Evolutionary conservation across 2,888 invertebrate genomes (phyloP), one percentile per base, ranked within the genome.

Genomic region (Conus canariensis): DNA sequence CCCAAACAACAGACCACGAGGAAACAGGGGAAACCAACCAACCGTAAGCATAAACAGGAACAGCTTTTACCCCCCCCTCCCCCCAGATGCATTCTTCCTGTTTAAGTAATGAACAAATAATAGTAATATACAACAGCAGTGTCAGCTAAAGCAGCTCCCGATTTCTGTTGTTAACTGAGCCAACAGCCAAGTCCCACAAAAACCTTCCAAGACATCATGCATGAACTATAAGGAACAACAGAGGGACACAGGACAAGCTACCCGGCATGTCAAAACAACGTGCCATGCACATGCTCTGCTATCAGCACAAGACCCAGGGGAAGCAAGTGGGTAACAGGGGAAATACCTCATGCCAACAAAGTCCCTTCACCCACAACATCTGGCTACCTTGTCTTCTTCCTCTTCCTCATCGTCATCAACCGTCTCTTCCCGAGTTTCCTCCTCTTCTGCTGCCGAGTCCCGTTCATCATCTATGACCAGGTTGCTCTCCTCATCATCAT

Each of bases 321-420:
- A 87, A 85, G 90, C 60, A 87, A 87, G 77, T 30, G 80, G 90
- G 80, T 60, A 58, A 45, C 67, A 80, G 89, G 82, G 80, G 85
- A 67, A 67, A 89, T 16, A 85, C 70, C n/a, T 70, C 89, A 89
- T 89, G 83, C 89, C 89, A 89, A 85, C 70, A 83, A 25, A 67
- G 22, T 85, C 74, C 89, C 89, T 85, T 74, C 89, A 89, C 89
- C 89, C 64, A 70, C 90, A 67, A 86, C 60, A 82, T 58, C 67
- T 16, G 12, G 82, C 67, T 90, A 90, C 90, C 90, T 90, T 87
- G 86, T 90, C 90, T 30, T 90, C 86, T 56, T 90, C 82, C n/a
- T 59, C 67, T 64, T 60, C 87, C 67, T 67, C 87, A 64, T 64
- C 89, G 59, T 60, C 74, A 8, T 85, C 85, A 56, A 59, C 77